Conservation (phyloP, 2,888 invertebrate species). For the Drosophila borborema region DNA sequence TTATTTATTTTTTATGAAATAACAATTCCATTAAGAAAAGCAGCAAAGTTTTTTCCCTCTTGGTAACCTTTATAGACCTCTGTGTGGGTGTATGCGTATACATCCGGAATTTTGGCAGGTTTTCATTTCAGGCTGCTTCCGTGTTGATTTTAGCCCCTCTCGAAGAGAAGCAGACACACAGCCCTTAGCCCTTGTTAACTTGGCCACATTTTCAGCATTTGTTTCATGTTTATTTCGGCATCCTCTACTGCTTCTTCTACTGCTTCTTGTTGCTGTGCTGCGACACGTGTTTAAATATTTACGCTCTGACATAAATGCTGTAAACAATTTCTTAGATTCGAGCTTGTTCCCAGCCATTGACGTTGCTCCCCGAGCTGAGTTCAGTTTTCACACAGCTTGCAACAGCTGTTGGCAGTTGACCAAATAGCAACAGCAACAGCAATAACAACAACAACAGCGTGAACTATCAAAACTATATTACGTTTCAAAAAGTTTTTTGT, state of each 20-base stretch:
- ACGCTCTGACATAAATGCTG: conserved; percentile 73
- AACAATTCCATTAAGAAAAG: not conserved
- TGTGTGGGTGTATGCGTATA: not conserved
- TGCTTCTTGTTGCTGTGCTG: conserved; percentile 19
- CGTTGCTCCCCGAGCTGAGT: conserved; percentile 17
- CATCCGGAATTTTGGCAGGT: conserved; percentile 23
- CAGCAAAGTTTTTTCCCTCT: conserved; percentile 1
- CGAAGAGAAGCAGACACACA: not conserved
- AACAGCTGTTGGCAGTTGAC: conserved; percentile 60
- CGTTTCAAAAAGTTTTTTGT: conserved; percentile 34
- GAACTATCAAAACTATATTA: conserved; percentile 20
- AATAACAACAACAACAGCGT: not conserved
- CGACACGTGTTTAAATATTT: conserved; percentile 81
- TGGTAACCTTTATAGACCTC: conserved; percentile 9
- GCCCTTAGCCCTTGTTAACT: conserved; percentile 12
- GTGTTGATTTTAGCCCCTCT: conserved; percentile 13
- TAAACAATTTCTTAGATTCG: conserved; percentile 61
- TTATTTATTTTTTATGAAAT: not conserved
- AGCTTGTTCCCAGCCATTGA: conserved; percentile 18
- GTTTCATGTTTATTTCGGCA: conserved; percentile 30
- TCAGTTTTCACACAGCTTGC: conserved; percentile 37
- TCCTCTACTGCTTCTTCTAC: conserved; percentile 1
- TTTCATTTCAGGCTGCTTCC: conserved; percentile 27
- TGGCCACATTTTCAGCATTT: conserved; percentile 34
- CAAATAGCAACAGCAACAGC: conserved; percentile 6